Evolutionary conservation across 2,888 invertebrate species (phyloP), one percentile per base, ranked within the genome.

Genomic region (Synanthedon myopaeformis): DNA sequence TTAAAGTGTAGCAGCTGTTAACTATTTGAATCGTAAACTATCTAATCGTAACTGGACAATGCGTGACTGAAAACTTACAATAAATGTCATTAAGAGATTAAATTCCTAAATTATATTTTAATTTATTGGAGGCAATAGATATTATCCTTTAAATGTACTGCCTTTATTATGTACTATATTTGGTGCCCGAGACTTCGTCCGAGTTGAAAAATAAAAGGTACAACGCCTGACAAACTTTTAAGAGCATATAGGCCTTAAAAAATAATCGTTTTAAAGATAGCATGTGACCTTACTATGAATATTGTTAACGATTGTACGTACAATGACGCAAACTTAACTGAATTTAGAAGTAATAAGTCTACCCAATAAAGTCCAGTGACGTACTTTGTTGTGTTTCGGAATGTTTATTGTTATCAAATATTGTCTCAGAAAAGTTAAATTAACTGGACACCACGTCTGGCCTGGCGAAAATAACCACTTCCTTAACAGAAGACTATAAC

Each of bases 321-420:
- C 35, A 35, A 35, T 45, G 45, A 45, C 45, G 45, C 45, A 45
- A 45, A 45, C 11, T 13, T 13, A 45, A 45, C 11, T 12, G 14
- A 45, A 14, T 45, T 45, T 45, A 45, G 45, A 45, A 14, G 45
- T 45, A 45, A 45, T 45, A n/a, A n/a, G n/a, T 35, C 45, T 14
- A 14, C 45, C 45, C 45, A 12, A 45, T 45, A 45, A 45, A 45
- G 45, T 13, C 13, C 45, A 5, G 45, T 45, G 45, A 45, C 45
- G 45, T 45, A 13, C 45, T 14, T 45, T 45, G 45, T 14, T n/a
- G 13, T 57, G 55, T 57, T 4, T 23, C 23, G 23, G 23, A 55
- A 55, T 57, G 57, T 55, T 55, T 57, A 52, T 54, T 28, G 53
- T 57, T 41, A 53, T 42, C 42, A 49, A 53, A 56, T 56, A 49